A percentile compares a stretch with the other conserved stretches of the same genome.
These are phyloP conservation scores for Charanyca ferruginea DNA, from an alignment of 2,888 invertebrate species.

Conservation along the genomic window DNA sequence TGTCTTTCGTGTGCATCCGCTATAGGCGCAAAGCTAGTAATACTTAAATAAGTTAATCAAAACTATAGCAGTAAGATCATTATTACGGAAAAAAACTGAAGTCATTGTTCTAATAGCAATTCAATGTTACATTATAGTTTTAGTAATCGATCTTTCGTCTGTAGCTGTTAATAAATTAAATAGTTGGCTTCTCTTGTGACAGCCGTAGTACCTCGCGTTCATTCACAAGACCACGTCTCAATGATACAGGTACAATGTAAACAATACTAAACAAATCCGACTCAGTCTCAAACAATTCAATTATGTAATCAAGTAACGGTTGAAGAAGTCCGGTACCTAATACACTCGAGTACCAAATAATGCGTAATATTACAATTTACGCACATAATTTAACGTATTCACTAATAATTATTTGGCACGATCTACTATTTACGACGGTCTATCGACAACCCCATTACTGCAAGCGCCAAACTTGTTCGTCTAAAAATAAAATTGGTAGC, in stretches of 20 bases:
- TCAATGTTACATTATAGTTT: constrained; percentile 37
- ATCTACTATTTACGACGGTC: constrained; percentile 57
- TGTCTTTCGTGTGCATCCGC: no score
- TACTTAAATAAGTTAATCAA: no score
- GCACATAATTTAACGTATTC: constrained; percentile 40
- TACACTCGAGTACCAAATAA: constrained; percentile 17
- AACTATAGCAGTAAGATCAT: no score
- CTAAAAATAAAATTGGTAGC: constrained; percentile 64
- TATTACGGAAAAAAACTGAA: not conserved
- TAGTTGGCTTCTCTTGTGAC: constrained; percentile 40
- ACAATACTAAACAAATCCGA: constrained; percentile 18
- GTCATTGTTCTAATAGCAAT: constrained; percentile 25
- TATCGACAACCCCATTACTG: constrained; percentile 64
- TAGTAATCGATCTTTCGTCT: constrained; percentile 22
- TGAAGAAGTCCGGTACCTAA: constrained; percentile 43
- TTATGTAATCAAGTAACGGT: constrained; percentile 35
- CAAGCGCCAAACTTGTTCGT: constrained; percentile 62
- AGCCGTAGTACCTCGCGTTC: constrained; percentile 28
- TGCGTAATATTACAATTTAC: constrained; percentile 48
- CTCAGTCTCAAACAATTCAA: constrained; percentile 17
- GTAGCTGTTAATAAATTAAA: constrained; percentile 27
- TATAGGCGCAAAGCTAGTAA: no score
- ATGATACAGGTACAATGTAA: constrained; percentile 21
- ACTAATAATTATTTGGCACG: constrained; percentile 57
- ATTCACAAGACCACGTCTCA: constrained; percentile 39